Base-by-base conservation (phyloP, 2,113 vertebrate genomes). In the Rallus limicola region DNA sequence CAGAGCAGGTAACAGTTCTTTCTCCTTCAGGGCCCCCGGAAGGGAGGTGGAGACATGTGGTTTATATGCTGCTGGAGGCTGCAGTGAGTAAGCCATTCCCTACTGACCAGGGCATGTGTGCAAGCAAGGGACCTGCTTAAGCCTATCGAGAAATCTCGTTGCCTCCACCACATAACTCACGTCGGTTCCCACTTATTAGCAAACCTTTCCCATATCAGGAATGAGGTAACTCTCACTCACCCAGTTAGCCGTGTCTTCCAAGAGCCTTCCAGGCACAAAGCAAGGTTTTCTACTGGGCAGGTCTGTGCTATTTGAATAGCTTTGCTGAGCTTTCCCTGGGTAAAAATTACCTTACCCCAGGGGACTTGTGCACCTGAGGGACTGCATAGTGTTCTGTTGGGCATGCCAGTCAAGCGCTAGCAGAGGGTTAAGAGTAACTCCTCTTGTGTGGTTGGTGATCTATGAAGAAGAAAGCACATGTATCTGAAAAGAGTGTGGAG, bases 251-350 rank as follows among this genome's bases (percentile, higher is more conserved):
- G 3, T 56, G 70, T 90, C 70, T 95, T 88, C 84, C 78, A 77
- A 69, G 87, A 87, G 74, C 92, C 93, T 91, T 88, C 90, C 63
- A 91, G 93, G 84, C 92, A 95, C 79, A 79, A 25, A 95, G 6
- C 0, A 2, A 87, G 28, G 50, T 67, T 82, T 44, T 91, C 50
- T 31, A 53, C 44, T 25, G 34, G 76, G 80, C 65, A 77, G 50
- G 44, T 64, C 78, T 95, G 89, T 76, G 55, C 55, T 90, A 87
- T 97, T 95, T 94, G 70, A 96, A 95, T 95, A 68, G 53, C 69
- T 95, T 55, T 76, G 78, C 70, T 90, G 74, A 92, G 48, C 20
- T 82, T 93, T 92, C 77, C 40, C 20, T 91, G 74, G 38, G 9
- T 88, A 69, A 95, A 94, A 96, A 94, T 94, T 95, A 40, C 50